Evolutionary conservation across 2,113 vertebrate species (phyloP).

Genomic region (Dendrocopos noguchii): DNA sequence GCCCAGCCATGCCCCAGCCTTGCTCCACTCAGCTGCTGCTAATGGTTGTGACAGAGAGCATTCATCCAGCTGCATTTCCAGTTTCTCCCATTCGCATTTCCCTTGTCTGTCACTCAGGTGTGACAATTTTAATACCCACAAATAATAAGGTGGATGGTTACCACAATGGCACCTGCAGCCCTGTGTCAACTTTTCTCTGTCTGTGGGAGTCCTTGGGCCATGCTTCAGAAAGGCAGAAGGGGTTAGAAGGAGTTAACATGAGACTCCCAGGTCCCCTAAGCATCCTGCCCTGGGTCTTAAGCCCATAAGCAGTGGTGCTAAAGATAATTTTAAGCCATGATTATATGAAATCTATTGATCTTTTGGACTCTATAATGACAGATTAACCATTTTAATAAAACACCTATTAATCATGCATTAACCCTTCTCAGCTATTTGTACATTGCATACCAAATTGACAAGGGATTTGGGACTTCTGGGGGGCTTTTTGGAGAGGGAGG

Average conservation of each 20-base stretch:
- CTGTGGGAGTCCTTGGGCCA: background rate
- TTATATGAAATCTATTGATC: constrained; percentile 58
- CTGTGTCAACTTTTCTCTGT: rapidly evolving
- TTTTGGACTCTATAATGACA: constrained; percentile 44
- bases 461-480: background rate
- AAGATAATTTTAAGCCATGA: constrained; percentile 31
- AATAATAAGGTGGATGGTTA: background rate
- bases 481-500: background rate
- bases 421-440: constrained; percentile 26
- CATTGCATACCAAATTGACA: constrained; percentile 3
- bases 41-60: background rate
- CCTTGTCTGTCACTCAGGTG: background rate
- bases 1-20: background rate
- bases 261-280: background rate
- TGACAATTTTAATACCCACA: background rate
- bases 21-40: background rate
- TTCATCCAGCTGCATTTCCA: background rate
- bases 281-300: background rate
- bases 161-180: background rate
- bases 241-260: background rate
- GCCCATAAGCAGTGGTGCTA: background rate
- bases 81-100: background rate
- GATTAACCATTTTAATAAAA: constrained; percentile 57
- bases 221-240: background rate
- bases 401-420: constrained; percentile 66